Evolutionary conservation across 2,113 vertebrate genomes (phyloP).

Genomic region (Odontophorus gujanensis): DNA sequence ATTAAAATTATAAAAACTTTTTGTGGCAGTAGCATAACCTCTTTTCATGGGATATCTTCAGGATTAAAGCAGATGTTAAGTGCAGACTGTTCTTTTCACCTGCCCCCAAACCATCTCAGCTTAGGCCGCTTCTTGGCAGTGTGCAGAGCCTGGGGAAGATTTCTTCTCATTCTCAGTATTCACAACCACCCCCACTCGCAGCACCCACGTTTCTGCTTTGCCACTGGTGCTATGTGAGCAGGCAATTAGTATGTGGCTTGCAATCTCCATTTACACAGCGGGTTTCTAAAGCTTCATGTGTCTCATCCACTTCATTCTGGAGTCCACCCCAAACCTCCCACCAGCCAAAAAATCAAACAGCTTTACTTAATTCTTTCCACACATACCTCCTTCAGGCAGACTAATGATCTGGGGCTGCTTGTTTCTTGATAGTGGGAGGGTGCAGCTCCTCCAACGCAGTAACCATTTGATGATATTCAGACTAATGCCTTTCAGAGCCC

Average conservation of each 20-base stretch:
- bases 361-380: conserved; percentile 46
- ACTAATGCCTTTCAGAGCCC: background rate
- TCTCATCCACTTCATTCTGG: conserved; percentile 52
- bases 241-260: conserved; percentile 58
- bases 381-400: conserved; percentile 32
- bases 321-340: conserved; percentile 59
- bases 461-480: conserved; percentile 2
- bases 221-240: conserved; percentile 27
- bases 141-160: conserved; percentile 4
- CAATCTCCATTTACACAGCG: conserved; percentile 9
- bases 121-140: background rate
- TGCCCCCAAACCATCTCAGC: background rate
- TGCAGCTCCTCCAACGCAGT: conserved; percentile 22
- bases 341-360: conserved; percentile 33
- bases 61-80: background rate
- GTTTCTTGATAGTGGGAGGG: conserved; percentile 29
- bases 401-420: conserved; percentile 43
- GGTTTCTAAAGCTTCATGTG: conserved; percentile 49
- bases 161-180: background rate
- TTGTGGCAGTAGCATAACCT: background rate
- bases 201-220: conserved; percentile 35
- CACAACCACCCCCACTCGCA: background rate
- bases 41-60: background rate
- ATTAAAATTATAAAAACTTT: background rate
- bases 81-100: background rate